phyloP scores from a whole-genome alignment of 2,797 vertebrate genomes.

The Cuniculus paca region DNA sequence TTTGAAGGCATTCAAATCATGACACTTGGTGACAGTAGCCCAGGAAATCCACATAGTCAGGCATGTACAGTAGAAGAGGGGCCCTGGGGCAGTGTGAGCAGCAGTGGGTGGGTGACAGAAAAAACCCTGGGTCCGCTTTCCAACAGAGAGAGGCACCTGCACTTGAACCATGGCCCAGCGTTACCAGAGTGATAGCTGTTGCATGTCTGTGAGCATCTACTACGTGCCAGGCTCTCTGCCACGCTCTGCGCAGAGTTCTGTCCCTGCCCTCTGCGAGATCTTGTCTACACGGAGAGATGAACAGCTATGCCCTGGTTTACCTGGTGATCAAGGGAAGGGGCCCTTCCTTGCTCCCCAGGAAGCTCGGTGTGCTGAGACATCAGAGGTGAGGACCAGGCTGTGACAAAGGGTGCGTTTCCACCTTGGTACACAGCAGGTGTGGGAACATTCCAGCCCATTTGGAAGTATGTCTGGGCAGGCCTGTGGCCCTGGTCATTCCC shows the following conservation, averaged over 20 bases:
- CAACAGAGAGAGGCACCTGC: fast-evolving
- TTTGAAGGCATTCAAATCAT: too few species aligned
- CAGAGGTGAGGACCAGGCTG: not conserved
- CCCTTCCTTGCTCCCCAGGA: not conserved
- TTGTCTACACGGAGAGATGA: not conserved
- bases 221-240: not conserved
- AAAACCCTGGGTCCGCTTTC: not conserved
- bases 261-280: not conserved
- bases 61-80: not conserved
- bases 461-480: not conserved
- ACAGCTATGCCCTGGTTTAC: not conserved
- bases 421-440: not conserved
- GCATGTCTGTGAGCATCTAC: not conserved
- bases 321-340: not conserved
- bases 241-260: not conserved
- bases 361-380: not conserved
- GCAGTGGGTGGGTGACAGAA: fast-evolving
- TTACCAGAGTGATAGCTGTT: not conserved
- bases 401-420: not conserved
- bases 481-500: not conserved
- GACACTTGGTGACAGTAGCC: not conserved
- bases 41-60: fast-evolving
- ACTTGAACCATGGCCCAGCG: not conserved
- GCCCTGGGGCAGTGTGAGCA: not conserved
- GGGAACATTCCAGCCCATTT: not conserved